Evolutionary conservation across 2,888 invertebrate species (phyloP), one percentile per base, ranked within the genome.

Genomic region (Caradrina kadenii): DNA sequence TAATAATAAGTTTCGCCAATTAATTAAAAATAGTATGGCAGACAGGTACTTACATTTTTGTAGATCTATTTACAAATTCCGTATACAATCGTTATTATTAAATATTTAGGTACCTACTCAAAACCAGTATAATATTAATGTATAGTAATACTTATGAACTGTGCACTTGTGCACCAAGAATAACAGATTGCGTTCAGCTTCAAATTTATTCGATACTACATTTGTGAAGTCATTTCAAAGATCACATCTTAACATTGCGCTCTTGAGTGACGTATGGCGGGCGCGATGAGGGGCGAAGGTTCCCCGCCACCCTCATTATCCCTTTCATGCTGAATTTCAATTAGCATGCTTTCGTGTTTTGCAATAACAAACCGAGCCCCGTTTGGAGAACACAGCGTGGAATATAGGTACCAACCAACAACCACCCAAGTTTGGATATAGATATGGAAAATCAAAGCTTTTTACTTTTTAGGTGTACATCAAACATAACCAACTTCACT

Each of bases 261-360:
- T 76, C 69, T 81, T 85, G 87, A 89, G 87, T 91, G 92, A 91
- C 91, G 91, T 91, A 89, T 88, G 85, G 89, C 81, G 87, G 86
- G 84, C 82, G 83, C 71, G 77, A 77, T 81, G 75, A 84, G 81
- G 80, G 84, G 87, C 81, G 85, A 68, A 64, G 67, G 71, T 62
- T 65, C 71, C 76, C 73, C 69, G 45, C 88, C 90, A 86, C 91
- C 92, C 93, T 95, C 90, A 95, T 96, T 96, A 96, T 96, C 96
- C 96, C 95, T 95, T 95, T 90, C 93, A 93, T 96, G 93, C 92
- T 96, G 96, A 94, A 96, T 96, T 95, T 96, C 90, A 96, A 96
- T 94, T 93, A 94, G 93, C 91, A 92, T 92, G 94, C 92, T 93
- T 92, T 93, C 92, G 87, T 94, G 92, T 93, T 94, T 91, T 90